Evolutionary conservation across 2,888 invertebrate species (phyloP), one percentile per base, ranked within the genome.

Genomic region (Blastobasis adustella): DNA sequence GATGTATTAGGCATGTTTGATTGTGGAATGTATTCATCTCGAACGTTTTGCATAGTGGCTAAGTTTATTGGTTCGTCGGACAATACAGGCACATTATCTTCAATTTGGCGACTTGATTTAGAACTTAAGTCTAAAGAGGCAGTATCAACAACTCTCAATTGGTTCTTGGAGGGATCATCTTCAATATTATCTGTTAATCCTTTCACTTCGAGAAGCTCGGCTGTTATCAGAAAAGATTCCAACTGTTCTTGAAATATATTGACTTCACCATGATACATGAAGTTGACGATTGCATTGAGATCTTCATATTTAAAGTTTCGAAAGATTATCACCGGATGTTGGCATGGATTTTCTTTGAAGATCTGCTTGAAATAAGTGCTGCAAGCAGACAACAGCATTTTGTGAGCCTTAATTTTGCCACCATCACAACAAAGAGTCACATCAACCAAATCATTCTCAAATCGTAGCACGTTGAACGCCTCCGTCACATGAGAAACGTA

Each of bases 381-480:
- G 73, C 96, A 96, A 5, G 95, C 95, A 0, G 95, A 95, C 36
- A 96, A 86, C 49, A 96, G 90, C 89, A 96, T 93, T 89, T 94
- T 95, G 72, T 96, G 96, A 43, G 96, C 96, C 68, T 92, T 93
- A 60, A 96, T 93, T 82, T 93, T 92, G 55, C 93, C 92, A 57
- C 96, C 96, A 76, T 96, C 96, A 72, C 95, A 95, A 76, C 94
- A 94, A 58, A 96, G 84, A 55, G 95, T 96, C 50, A 96, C 96
- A 88, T 96, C 96, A 50, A 95, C 95, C 58, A 96, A 91, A 82
- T 91, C 93, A 78, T 91, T 91, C 66, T 91, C 90, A 60, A 90
- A 89, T 52, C 91, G 91, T 59, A 96, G 89, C 59, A 92, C 90
- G 77, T 94, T 94, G 71, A 96, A 93, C 46, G 95, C 94, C 77